Base-by-base conservation (phyloP, 1,140 invertebrate genomes). In the Nephotettix cincticeps region DNA sequence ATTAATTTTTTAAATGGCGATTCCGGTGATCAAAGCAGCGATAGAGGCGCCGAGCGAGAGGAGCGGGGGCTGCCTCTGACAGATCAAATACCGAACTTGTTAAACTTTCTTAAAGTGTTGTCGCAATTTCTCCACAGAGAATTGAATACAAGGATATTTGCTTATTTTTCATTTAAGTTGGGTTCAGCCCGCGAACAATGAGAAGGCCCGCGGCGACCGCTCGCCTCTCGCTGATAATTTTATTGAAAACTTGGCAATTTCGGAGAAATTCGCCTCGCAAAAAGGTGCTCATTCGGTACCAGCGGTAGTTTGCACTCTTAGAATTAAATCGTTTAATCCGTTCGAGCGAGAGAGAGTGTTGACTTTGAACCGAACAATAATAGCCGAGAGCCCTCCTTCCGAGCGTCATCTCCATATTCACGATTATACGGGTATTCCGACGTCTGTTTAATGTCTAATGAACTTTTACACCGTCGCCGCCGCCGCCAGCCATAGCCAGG, bases 101-200 rank as follows among this genome's bases (percentile, higher is more conserved):
- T 61, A 61, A 61, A 61, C 56, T 61, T 61, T 61, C 56, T 61
- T 61, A 61, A 61, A 61, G 56, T 61, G 56, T 61, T 61, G 56
- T 61, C 56, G 56, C 56, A 61, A 61, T 61, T 61, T 61, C 56
- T 61, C 56, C 56, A 27, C 56, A 27, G 23, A 61, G 56, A 61
- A 61, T 61, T 61, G 56, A 61, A 61, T 61, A 61, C 56, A 61
- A 61, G 21, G 56, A 61, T 61, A 61, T 61, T 61, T 61, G 56
- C 56, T 61, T 61, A 61, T 61, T 61, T 61, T 61, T 61, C 56
- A 61, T 61, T 61, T 61, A 61, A 61, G 56, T 61, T 61, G 56
- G 56, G 56, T 23, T 61, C 23, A 25, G 11, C 13, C 14, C 56
- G 56, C 13, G 56, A 11, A 61, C 56, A 61, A 61, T 61, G 56